Base-by-base conservation (phyloP, 2,888 invertebrate genomes). In the Euproctis similis region DNA sequence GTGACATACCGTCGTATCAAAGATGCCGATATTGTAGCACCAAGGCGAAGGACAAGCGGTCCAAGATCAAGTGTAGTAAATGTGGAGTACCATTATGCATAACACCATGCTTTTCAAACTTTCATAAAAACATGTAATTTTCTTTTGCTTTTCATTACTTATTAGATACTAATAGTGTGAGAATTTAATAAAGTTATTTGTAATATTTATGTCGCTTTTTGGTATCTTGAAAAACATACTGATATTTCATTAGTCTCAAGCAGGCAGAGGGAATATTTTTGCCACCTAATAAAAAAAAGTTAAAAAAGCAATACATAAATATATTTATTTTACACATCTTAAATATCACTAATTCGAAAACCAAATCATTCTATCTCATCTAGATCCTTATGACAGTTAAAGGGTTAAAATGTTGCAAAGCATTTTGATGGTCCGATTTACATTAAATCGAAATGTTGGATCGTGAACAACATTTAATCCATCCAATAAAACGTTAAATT, bases 1-100 rank as follows among this genome's bases (percentile, higher is more conserved):
- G 3, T 3, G n/a, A 24, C 3, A 2, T 24, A n/a, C 24, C 3
- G 11, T 24, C 24, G 8, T 24, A 24, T 8, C 8, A 24, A 8
- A 24, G 24, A 24, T 24, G 24, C 8, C 8, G n/a, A 24, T 4
- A n/a, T 7, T 24, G 24, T 8, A 24, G 24, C 13, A 24, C 24
- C 13, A 24, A 24, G n/a, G 8, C 13, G 8, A 24, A 11, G 3
- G 10, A 10, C 4, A 24, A 13, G 3, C 18, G 18, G n/a, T 18
- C 18, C 2, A 18, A 18, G 7, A 18, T 18, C 7, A 18, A 4
- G 18, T 18, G 24, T 24, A 4, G n/a, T 2, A 24, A 24, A 13
- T 24, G 24, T 13, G n/a, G 4, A 24, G 13, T 24, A 2, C n/a
- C 24, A 8, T 8, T 24, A 24, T 24, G 13, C 24, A 13, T 24